Evolutionary conservation across 1,140 invertebrate species (phyloP).

Genomic region (Ridgeia piscesae): DNA sequence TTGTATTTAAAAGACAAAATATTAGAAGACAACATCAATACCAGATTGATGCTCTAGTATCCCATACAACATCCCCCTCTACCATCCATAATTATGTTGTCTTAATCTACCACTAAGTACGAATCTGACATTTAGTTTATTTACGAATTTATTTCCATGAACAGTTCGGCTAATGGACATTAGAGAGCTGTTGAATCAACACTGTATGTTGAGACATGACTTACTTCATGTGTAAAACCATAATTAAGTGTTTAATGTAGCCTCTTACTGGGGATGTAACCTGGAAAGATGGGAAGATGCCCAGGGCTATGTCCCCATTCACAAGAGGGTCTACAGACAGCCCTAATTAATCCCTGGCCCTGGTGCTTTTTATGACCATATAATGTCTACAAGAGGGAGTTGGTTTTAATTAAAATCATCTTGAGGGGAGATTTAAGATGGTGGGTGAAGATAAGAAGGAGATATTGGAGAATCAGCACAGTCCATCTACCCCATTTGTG

Average conservation of each 20-base stretch:
- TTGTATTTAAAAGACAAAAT: too few relatives aligned
- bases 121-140: neutral
- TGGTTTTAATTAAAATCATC: neutral
- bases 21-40: neutral
- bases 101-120: neutral
- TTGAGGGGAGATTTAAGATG: neutral
- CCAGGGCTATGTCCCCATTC: neutral
- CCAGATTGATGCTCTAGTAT: neutral
- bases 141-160: neutral
- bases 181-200: neutral
- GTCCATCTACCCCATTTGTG: neutral
- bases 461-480: neutral
- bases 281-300: neutral
- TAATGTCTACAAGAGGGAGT: neutral
- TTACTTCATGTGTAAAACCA: neutral
- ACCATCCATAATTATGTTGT: neutral
- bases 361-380: neutral
- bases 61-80: neutral
- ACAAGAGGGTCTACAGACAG: neutral
- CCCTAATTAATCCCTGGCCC: neutral
- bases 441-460: neutral
- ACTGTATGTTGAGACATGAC: neutral
- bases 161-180: neutral
- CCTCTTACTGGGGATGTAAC: neutral
- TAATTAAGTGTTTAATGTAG: neutral